These are phyloP conservation scores for Polydrusus pterygomalis DNA, from an alignment of 2,888 invertebrate genomes.

Conservation along the genomic window DNA sequence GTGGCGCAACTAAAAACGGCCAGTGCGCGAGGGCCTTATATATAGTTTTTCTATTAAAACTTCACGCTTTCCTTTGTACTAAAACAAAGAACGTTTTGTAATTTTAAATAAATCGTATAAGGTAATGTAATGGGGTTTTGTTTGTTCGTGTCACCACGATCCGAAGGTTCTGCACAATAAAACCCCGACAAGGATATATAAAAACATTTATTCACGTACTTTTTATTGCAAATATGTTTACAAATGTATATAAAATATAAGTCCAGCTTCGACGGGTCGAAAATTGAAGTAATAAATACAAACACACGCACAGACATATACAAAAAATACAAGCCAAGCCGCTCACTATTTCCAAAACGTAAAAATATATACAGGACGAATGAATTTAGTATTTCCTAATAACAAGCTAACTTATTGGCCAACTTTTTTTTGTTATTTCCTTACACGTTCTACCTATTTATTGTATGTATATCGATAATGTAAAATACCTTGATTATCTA, in stretches of 20 bases:
- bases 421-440: too few relatives aligned
- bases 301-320: conserved; percentile 41
- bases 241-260: conserved; percentile 54
- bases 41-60: neutral
- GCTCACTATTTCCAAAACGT: conserved; percentile 35
- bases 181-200: conserved; percentile 5
- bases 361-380: conserved; percentile 33
- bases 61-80: neutral
- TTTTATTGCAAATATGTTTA: conserved; percentile 46
- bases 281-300: conserved; percentile 42
- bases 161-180: too few relatives aligned
- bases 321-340: conserved; percentile 46
- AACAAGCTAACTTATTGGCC: conserved; percentile 29
- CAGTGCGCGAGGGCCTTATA: neutral
- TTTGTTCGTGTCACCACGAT: too few relatives aligned
- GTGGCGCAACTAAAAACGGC: too few relatives aligned
- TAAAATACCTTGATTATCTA: conserved; percentile 48
- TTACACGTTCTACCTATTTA: too few relatives aligned
- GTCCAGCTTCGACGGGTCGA: conserved; percentile 32
- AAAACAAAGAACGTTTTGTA: conserved; percentile 9
- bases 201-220: conserved; percentile 39
- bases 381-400: conserved; percentile 15
- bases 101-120: neutral
- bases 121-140: too few relatives aligned
- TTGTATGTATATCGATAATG: conserved; percentile 11